phyloP scores from a whole-genome alignment of 2,113 vertebrate genomes.

The Tichodroma muraria region DNA sequence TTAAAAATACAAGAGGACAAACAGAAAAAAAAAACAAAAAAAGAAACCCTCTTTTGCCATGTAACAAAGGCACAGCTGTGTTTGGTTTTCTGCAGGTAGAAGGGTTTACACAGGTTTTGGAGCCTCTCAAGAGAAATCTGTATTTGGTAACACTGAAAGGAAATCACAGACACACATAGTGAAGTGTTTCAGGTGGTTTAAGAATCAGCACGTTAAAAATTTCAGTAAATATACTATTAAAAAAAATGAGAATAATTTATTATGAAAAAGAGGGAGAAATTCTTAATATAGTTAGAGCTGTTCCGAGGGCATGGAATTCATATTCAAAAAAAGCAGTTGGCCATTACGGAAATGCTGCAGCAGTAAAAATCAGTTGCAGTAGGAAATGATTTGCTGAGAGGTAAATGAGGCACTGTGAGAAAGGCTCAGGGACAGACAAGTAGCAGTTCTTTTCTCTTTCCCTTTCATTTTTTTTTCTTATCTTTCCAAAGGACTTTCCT shows the following conservation, averaged over 20 bases:
- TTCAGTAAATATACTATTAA: neutral
- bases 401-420: neutral
- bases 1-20: neutral
- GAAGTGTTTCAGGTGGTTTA: neutral
- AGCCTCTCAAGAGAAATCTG: neutral
- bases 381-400: neutral
- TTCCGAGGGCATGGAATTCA: neutral
- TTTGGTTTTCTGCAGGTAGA: neutral
- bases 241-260: neutral
- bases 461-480: neutral
- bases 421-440: neutral
- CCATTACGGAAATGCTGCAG: neutral
- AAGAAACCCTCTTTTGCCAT: neutral
- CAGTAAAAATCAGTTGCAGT: neutral
- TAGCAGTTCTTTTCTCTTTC: neutral
- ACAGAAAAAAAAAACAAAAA: neutral
- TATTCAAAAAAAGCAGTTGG: neutral
- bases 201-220: neutral
- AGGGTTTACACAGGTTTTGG: neutral
- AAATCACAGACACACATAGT: neutral
- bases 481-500: neutral
- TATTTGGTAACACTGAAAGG: neutral
- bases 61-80: neutral
- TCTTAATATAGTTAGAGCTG: neutral
- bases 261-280: neutral